Evolutionary conservation across 2,797 vertebrate species (phyloP).

Genomic region (Pangasius sanitwongsei): DNA sequence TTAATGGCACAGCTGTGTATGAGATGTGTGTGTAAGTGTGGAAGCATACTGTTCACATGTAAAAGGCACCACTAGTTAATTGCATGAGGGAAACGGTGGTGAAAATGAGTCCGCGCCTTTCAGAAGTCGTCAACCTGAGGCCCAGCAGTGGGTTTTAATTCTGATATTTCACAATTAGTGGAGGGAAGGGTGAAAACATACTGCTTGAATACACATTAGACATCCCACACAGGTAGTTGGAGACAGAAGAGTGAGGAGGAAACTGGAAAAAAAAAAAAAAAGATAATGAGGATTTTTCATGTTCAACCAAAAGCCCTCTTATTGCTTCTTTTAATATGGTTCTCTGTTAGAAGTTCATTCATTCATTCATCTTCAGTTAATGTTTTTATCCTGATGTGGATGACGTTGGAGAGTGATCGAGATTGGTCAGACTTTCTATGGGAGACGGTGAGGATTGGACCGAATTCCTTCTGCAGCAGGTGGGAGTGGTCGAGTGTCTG

Average conservation of each 20-base stretch:
- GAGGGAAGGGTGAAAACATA: not conserved
- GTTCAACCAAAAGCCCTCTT: not conserved
- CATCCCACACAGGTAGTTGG: not conserved
- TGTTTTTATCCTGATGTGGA: not conserved
- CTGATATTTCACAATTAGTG: not conserved
- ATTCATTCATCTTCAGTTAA: not conserved
- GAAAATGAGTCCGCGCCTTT: not conserved
- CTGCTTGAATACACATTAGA: conserved; percentile 7
- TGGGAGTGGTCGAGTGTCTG: not conserved
- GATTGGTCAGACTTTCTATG: not conserved
- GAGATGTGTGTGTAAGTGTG: not conserved
- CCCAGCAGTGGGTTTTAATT: not conserved
- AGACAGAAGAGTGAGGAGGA: not conserved
- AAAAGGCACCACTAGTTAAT: conserved; percentile 17
- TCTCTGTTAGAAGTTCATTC: not conserved
- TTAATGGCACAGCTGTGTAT: conserved; percentile 2
- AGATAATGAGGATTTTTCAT: not conserved
- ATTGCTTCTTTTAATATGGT: not conserved
- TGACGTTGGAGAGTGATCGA: not conserved
- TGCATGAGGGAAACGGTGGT: not conserved
- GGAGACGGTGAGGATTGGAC: not conserved
- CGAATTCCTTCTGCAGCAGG: not conserved
- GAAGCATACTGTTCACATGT: not conserved
- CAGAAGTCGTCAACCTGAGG: not conserved
- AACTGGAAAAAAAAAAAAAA: not conserved